Base-by-base conservation (phyloP, 2,888 invertebrate species). In the Pandemis cinnamomeana region DNA sequence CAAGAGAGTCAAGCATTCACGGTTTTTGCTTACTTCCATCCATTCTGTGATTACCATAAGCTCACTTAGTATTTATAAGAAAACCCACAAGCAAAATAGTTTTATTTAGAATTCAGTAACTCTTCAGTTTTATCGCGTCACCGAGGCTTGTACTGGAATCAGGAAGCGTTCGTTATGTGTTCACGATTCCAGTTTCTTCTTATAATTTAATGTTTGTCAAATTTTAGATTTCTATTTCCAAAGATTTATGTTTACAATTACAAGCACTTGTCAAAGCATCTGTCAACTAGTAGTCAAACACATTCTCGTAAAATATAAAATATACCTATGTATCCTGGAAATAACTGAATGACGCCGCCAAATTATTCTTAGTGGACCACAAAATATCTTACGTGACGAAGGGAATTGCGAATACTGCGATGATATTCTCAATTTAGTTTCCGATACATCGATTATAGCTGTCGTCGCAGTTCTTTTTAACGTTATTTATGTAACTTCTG, bases 251-350 rank as follows among this genome's bases (percentile, higher is more conserved):
- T 60, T 48, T 42, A 69, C 58, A 69, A 64, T 72, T 69, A 69
- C 58, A 69, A 68, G 63, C 55, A 15, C 46, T 58, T 73, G 72
- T 73, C 72, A 69, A 48, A 69, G 68, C 73, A 73, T 70, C 70
- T 70, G 73, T 73, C 73, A 73, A 70, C 73, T 61, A n/a, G 53
- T 36, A 53, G 51, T 66, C 60, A 66, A 66, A 61, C 51, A 61
- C 27, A 48, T 42, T 15, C 44, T 60, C 70, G 46, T 63, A 60
- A 70, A 74, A 62, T 62, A 62, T 74, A 36, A 27, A 66, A 74
- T 61, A 67, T 67, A 20, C 20, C 20, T 20, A 71, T 55, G 15
- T 46, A 11, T 44, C 67, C 46, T 61, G 46, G 67, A 62, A 60
- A 73, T 73, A 73, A 53, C 15, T 61, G 0, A 41, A 27, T 46